Conservation (phyloP, 2,113 vertebrate species). For the Hucho hucho region DNA sequence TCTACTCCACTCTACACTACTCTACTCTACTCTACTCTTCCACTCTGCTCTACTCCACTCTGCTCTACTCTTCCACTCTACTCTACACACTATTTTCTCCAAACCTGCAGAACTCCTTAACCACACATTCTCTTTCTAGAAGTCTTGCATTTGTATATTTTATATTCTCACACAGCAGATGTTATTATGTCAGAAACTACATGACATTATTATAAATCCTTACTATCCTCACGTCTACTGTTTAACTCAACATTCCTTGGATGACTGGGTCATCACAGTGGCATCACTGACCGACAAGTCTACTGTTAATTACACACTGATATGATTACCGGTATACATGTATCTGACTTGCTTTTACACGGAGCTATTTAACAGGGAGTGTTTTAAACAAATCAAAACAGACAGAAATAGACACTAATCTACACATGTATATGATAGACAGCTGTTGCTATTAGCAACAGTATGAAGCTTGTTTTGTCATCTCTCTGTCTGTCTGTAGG, state of each 20-base stretch:
- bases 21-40: too few species aligned
- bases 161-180: background rate
- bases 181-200: background rate
- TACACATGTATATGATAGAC: conserved; percentile 15
- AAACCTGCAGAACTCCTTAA: background rate
- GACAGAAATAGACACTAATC: background rate
- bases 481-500: background rate
- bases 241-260: conserved; percentile 27
- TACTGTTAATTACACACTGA: background rate
- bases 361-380: background rate
- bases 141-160: too few species aligned
- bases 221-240: conserved; percentile 21
- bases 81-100: too few species aligned
- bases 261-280: conserved; percentile 15
- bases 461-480: conserved; percentile 11
- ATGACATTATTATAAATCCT: background rate
- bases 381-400: background rate
- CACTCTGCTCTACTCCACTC: too few species aligned
- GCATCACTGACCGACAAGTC: background rate
- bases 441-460: too few species aligned
- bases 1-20: too few species aligned
- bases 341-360: background rate
- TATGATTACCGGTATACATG: background rate
- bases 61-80: too few species aligned
- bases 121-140: too few species aligned